Percentiles rank a stretch among this genome's conserved stretches.
phyloP scores from a whole-genome alignment of 2,888 invertebrate genomes.

The Andrena bicolor region DNA sequence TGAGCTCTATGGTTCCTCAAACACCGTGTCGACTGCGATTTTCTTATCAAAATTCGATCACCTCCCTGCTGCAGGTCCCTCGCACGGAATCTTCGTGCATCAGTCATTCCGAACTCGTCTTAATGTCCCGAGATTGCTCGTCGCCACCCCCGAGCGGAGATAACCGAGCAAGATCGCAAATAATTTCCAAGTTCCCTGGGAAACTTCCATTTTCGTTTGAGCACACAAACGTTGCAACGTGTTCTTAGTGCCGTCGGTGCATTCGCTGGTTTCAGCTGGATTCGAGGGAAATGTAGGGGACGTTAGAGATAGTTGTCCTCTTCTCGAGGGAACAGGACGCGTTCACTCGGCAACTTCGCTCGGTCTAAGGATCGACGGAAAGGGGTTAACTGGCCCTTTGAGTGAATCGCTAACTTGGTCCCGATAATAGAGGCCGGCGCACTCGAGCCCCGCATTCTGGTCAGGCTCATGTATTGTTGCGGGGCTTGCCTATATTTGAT shows the following conservation, averaged over 20 bases:
- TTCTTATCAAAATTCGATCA: neutral
- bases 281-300: no score
- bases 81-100: neutral
- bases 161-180: neutral
- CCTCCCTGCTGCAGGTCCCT: neutral
- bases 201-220: neutral
- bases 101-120: neutral
- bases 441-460: slow-evolving; percentile 16
- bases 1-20: neutral
- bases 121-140: slow-evolving; percentile 1
- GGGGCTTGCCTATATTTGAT: slow-evolving; percentile 10
- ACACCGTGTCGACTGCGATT: neutral
- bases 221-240: neutral
- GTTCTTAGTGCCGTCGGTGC: neutral
- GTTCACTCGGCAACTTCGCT: slow-evolving; percentile 6
- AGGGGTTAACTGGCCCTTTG: slow-evolving; percentile 52
- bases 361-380: slow-evolving; percentile 17
- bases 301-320: neutral
- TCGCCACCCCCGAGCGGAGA: neutral
- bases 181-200: neutral
- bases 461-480: slow-evolving; percentile 19
- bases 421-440: slow-evolving; percentile 17
- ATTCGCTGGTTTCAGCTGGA: neutral
- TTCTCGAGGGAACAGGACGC: neutral
- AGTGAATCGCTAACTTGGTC: slow-evolving; percentile 24